phyloP scores from a whole-genome alignment of 2,113 vertebrate species.

The Syrrhaptes paradoxus region DNA sequence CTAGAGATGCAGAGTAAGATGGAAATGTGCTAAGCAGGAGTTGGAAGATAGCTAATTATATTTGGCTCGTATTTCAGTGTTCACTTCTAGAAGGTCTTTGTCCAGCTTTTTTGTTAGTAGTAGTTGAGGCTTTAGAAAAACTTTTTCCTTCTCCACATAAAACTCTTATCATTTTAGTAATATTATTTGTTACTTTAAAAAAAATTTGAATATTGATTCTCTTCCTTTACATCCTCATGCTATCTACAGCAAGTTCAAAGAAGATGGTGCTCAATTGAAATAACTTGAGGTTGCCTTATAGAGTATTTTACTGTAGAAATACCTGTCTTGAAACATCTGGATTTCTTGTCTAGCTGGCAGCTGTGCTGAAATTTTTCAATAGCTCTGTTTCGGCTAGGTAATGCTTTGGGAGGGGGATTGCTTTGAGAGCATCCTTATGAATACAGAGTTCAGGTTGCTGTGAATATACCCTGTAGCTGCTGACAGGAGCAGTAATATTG shows the following conservation, averaged over 20 bases:
- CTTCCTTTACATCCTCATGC: not conserved
- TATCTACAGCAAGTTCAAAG: not conserved
- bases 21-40: not conserved
- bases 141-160: not conserved
- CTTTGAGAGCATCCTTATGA: not conserved
- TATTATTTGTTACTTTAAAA: not conserved
- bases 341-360: not conserved
- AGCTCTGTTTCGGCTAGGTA: not conserved
- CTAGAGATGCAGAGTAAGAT: not conserved
- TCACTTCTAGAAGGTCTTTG: not conserved
- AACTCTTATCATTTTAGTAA: accelerated
- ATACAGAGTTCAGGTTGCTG: not conserved
- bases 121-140: not conserved
- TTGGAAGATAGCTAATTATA: not conserved
- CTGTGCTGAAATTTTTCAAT: not conserved
- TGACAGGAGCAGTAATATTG: not conserved
- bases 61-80: not conserved
- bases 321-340: not conserved
- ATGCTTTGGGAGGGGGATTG: not conserved
- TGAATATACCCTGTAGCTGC: not conserved
- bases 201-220: not conserved
- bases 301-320: not conserved
- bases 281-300: not conserved
- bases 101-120: not conserved
- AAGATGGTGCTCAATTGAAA: not conserved